Conservation (phyloP, 2,113 vertebrate species). For the Micromys minutus region DNA sequence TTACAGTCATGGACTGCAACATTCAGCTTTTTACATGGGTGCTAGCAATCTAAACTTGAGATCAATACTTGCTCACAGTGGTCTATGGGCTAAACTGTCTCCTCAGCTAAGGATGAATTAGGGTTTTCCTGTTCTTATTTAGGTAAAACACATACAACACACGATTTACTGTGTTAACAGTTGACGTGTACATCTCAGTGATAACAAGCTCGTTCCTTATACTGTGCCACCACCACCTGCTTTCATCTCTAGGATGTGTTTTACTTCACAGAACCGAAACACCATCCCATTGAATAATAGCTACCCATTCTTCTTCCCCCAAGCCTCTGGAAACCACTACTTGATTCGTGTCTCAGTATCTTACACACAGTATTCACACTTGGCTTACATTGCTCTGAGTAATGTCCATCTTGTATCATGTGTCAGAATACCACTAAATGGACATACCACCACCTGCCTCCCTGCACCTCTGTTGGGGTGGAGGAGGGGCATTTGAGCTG, state of each 20-base stretch:
- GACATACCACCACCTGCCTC: background rate
- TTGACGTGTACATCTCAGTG: background rate
- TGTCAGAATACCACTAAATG: background rate
- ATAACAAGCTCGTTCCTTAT: background rate
- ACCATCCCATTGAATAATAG: background rate
- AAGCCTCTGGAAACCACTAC: background rate
- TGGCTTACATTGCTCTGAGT: background rate
- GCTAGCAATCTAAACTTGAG: background rate
- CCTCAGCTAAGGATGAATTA: background rate
- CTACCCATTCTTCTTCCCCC: background rate
- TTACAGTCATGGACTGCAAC: background rate
- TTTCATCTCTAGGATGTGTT: background rate
- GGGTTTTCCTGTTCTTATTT: background rate
- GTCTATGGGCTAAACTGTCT: background rate
- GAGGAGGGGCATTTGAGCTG: background rate
- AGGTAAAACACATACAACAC: background rate
- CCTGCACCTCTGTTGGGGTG: background rate
- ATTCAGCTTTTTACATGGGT: background rate
- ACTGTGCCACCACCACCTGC: background rate
- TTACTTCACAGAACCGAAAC: background rate
- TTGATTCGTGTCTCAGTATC: background rate
- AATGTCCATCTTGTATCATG: background rate
- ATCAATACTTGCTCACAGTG: rapidly evolving
- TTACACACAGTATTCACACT: background rate
- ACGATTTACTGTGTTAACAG: background rate